Percentiles rank a stretch among this genome's conserved stretches.
These are phyloP conservation scores for Enteromius anoplus DNA, from an alignment of 2,797 vertebrate species.

Conservation along the genomic window DNA sequence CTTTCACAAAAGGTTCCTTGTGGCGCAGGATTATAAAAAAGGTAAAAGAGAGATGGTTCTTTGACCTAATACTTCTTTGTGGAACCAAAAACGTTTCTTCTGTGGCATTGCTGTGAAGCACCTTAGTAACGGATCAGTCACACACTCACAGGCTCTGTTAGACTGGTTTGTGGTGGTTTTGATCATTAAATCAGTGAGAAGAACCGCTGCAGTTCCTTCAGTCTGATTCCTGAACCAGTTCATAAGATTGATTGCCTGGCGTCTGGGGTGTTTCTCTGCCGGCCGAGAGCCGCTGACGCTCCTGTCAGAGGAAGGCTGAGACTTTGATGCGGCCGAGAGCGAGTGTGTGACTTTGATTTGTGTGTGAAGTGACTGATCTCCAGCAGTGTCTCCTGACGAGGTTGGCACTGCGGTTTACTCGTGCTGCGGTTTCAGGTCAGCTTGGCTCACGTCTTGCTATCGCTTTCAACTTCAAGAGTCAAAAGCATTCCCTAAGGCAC, in stretches of 20 bases:
- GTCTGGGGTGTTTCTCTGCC: slow-evolving; percentile 47
- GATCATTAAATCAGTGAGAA: not conserved
- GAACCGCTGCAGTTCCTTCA: not conserved
- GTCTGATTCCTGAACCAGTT: not conserved
- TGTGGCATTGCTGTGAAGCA: too few relatives aligned
- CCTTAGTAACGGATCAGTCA: not conserved
- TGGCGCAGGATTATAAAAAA: too few relatives aligned
- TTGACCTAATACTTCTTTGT: too few relatives aligned
- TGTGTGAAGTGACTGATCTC: slow-evolving; percentile 26
- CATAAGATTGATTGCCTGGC: not conserved
- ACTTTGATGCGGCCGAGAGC: slow-evolving; percentile 72
- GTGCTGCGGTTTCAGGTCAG: not conserved
- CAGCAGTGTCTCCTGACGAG: slow-evolving; percentile 35
- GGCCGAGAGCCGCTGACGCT: slow-evolving; percentile 69
- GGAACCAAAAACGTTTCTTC: too few relatives aligned
- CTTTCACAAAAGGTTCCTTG: too few relatives aligned
- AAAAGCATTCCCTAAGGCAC: not conserved
- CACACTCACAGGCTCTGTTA: not conserved
- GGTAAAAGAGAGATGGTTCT: too few relatives aligned
- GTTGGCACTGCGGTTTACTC: not conserved
- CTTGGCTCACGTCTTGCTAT: not conserved
- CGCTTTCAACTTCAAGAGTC: not conserved
- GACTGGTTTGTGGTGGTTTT: not conserved
- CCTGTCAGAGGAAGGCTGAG: slow-evolving; percentile 44
- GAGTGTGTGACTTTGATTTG: slow-evolving; percentile 68